phyloP scores from a whole-genome alignment of 1,140 invertebrate genomes.

The Drosophila yakuba region DNA sequence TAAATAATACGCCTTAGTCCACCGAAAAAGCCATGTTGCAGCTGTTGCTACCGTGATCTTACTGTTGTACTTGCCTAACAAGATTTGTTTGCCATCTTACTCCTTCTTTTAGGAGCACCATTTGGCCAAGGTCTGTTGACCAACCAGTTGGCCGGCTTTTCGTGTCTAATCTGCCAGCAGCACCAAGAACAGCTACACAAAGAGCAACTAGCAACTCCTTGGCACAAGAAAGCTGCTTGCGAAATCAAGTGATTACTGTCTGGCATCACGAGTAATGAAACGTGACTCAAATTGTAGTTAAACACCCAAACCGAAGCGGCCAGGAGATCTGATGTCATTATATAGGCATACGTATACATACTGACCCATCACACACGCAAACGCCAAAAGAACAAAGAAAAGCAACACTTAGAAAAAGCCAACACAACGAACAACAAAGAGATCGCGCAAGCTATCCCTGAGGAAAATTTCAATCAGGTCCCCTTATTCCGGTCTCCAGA shows the following conservation, averaged over 20 bases:
- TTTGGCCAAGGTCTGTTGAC: slow-evolving; percentile 25
- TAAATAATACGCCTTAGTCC: neutral
- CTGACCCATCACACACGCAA: slow-evolving; percentile 45
- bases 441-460: slow-evolving; percentile 29
- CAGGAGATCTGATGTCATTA: slow-evolving; percentile 16
- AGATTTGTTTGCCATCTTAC: slow-evolving; percentile 49
- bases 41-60: slow-evolving; percentile 12
- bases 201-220: slow-evolving; percentile 16
- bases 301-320: slow-evolving; percentile 56
- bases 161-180: slow-evolving; percentile 48
- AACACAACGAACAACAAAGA: slow-evolving; percentile 33
- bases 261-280: slow-evolving; percentile 81
- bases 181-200: slow-evolving; percentile 27
- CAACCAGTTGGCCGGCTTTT: slow-evolving; percentile 28
- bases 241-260: slow-evolving; percentile 83
- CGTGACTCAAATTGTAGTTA: slow-evolving; percentile 82
- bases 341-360: slow-evolving; percentile 3
- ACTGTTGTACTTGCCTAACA: slow-evolving; percentile 35
- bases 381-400: slow-evolving; percentile 55
- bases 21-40: slow-evolving; percentile 13
- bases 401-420: slow-evolving; percentile 79
- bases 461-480: slow-evolving; percentile 10
- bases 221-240: slow-evolving; percentile 41
- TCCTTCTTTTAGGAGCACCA: slow-evolving; percentile 61
- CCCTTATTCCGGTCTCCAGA: neutral